phyloP scores from a whole-genome alignment of 2,888 invertebrate genomes.

The Euproctis similis region DNA sequence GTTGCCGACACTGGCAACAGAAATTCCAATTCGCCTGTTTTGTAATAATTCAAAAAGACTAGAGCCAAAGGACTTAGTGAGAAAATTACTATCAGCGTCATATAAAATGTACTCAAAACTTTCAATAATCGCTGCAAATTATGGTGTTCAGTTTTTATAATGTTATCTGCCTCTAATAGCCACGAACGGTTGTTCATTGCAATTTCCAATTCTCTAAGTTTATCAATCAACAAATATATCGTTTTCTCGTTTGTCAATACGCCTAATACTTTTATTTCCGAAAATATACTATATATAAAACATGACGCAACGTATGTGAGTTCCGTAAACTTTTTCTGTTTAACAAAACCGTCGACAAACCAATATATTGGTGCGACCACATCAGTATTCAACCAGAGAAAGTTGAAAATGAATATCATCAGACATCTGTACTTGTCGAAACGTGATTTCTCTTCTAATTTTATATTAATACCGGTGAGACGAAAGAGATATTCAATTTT shows the following conservation, averaged over 20 bases:
- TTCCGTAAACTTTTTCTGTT: slow-evolving; percentile 22
- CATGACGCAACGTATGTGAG: slow-evolving; percentile 34
- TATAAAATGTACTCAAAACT: slow-evolving; percentile 17
- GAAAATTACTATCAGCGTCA: slow-evolving; percentile 27
- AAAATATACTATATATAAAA: slow-evolving; percentile 8
- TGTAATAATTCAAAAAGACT: slow-evolving; percentile 32
- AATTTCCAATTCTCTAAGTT: not conserved
- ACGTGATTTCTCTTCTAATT: not conserved
- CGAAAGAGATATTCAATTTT: slow-evolving; percentile 1
- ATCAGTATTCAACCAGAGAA: slow-evolving; percentile 2
- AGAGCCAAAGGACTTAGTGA: slow-evolving; percentile 31
- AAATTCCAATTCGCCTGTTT: slow-evolving; percentile 30
- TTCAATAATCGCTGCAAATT: not conserved
- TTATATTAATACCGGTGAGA: not conserved
- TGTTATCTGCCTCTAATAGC: not conserved
- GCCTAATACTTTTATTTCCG: not conserved
- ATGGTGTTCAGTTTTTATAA: not conserved
- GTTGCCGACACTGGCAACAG: slow-evolving; percentile 38
- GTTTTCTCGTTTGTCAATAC: not conserved
- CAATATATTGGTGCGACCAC: slow-evolving; percentile 1
- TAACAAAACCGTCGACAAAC: slow-evolving; percentile 5
- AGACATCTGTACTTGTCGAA: not conserved
- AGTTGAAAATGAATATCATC: not conserved
- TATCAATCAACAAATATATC: not conserved
- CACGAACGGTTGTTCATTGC: not conserved